phyloP scores from a whole-genome alignment of 2,113 vertebrate species.

The Castor canadensis region DNA sequence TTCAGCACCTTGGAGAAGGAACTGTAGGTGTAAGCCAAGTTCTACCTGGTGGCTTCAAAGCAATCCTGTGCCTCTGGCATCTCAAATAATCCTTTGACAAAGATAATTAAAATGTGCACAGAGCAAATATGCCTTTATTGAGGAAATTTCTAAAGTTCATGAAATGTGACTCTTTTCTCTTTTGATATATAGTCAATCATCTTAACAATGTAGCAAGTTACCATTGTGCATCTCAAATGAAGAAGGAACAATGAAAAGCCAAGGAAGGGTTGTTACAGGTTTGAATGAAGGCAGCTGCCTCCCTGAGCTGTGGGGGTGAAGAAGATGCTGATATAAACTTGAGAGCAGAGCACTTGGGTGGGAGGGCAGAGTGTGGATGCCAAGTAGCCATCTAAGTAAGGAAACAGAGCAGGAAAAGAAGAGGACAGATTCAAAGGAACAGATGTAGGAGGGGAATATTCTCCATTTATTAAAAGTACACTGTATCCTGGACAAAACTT shows the following conservation, averaged over 20 bases:
- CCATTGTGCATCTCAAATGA: neutral
- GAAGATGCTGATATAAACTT: neutral
- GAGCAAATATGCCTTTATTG: neutral
- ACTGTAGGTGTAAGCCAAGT: neutral
- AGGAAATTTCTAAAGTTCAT: conserved; percentile 36
- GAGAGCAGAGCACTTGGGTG: neutral
- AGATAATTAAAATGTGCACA: conserved; percentile 60
- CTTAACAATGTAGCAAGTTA: neutral
- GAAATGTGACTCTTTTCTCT: conserved; percentile 44
- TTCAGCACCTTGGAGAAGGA: conserved; percentile 58
- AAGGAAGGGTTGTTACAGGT: neutral
- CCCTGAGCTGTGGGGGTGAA: neutral
- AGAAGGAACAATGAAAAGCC: neutral
- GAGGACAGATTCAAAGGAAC: neutral
- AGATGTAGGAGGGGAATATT: neutral
- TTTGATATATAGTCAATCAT: conserved; percentile 34
- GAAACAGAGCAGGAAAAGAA: neutral
- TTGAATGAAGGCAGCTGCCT: neutral
- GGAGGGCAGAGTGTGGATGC: neutral
- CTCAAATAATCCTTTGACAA: conserved; percentile 48
- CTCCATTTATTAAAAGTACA: neutral
- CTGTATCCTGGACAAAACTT: neutral
- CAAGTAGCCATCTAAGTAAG: neutral
- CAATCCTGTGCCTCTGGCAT: neutral
- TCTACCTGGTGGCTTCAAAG: neutral